phyloP scores from a whole-genome alignment of 2,113 vertebrate genomes.

The Albula goreensis region DNA sequence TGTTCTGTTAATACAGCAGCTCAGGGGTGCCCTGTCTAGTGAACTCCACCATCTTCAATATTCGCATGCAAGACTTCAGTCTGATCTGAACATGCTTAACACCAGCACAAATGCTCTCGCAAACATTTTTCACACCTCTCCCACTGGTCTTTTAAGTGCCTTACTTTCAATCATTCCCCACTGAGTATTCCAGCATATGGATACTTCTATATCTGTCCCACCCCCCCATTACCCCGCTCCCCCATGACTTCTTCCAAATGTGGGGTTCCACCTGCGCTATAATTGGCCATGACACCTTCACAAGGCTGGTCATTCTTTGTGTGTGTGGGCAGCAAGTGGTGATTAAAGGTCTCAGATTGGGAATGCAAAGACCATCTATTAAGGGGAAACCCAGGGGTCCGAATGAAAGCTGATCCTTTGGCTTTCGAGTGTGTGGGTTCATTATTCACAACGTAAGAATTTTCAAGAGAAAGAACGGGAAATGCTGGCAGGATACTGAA shows the following conservation, averaged over 20 bases:
- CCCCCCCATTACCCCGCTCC: too few species aligned
- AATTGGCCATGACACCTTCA: constrained; percentile 58
- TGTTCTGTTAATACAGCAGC: too few species aligned
- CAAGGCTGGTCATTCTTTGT: constrained; percentile 51
- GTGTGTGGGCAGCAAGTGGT: neutral
- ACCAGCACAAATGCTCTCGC: neutral
- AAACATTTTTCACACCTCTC: neutral
- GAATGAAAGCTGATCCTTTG: constrained; percentile 41
- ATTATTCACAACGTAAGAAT: constrained; percentile 48
- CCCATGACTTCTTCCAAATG: neutral
- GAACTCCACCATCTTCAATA: neutral
- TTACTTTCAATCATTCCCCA: too few species aligned
- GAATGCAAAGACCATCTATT: constrained; percentile 54
- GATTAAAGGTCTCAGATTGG: constrained; percentile 3
- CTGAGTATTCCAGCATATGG: too few species aligned
- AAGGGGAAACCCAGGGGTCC: constrained; percentile 27
- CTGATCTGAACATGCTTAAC: neutral
- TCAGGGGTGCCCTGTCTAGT: too few species aligned
- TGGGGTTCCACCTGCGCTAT: neutral
- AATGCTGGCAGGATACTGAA: constrained; percentile 6
- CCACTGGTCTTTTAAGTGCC: neutral
- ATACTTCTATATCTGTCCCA: too few species aligned
- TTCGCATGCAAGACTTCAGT: neutral
- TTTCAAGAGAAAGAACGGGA: constrained; percentile 5
- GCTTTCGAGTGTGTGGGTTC: constrained; percentile 19